phyloP scores from a whole-genome alignment of 2,113 vertebrate genomes.

The Rhinoptilus africanus region DNA sequence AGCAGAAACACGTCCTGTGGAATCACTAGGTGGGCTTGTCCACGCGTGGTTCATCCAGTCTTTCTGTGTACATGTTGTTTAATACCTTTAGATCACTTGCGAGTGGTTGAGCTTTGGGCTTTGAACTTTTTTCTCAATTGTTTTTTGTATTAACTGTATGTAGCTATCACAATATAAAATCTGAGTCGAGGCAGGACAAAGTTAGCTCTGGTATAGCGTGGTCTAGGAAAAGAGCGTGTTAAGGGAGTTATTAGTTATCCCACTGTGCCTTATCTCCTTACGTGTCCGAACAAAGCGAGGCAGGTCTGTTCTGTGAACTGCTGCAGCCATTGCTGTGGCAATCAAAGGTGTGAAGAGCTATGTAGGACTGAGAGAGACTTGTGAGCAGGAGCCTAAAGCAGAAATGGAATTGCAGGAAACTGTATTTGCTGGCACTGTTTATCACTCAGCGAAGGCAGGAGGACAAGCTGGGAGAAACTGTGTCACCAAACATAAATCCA shows the following conservation, averaged over 20 bases:
- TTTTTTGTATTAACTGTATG: neutral
- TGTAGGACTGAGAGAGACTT: neutral
- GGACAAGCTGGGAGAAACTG: neutral
- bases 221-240: neutral
- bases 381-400: neutral
- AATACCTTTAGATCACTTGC: neutral
- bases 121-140: neutral
- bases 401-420: neutral
- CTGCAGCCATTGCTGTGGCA: neutral
- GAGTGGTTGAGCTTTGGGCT: neutral
- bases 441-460: neutral
- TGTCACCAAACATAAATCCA: neutral
- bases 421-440: neutral
- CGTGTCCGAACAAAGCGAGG: neutral
- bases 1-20: accelerated
- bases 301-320: neutral
- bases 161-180: neutral
- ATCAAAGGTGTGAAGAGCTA: neutral
- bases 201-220: neutral
- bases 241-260: neutral
- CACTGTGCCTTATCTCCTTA: neutral
- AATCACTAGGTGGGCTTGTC: accelerated
- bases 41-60: accelerated
- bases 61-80: accelerated
- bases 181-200: neutral